Percentiles rank a stretch among this genome's conserved stretches.
phyloP scores from a whole-genome alignment of 2,888 invertebrate genomes.

The Dryocosmus kuriphilus region DNA sequence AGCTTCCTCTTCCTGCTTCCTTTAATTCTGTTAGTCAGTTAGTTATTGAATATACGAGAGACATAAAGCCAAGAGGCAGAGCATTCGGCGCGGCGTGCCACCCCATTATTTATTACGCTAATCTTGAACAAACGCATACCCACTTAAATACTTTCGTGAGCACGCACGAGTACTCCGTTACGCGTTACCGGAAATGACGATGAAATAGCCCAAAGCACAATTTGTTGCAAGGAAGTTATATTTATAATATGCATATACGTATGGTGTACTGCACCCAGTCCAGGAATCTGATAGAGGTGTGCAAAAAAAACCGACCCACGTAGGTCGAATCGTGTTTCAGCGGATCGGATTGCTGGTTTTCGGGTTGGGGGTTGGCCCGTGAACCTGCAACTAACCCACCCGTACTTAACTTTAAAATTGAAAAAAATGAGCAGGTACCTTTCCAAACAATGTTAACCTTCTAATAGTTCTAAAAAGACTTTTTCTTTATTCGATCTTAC shows the following conservation, averaged over 20 bases:
- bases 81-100: constrained; percentile 43
- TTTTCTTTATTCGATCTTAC: too few species aligned
- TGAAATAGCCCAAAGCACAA: constrained; percentile 42
- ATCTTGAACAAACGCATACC: constrained; percentile 55
- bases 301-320: too few species aligned
- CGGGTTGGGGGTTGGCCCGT: too few species aligned
- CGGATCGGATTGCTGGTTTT: too few species aligned
- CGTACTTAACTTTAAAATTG: too few species aligned
- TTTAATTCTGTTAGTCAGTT: constrained; percentile 29
- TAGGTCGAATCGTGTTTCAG: too few species aligned
- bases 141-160: constrained; percentile 34
- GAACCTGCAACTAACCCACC: too few species aligned
- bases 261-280: too few species aligned
- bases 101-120: constrained; percentile 60
- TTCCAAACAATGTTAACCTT: too few species aligned
- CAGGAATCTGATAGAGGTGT: too few species aligned
- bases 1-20: constrained; percentile 32
- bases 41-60: constrained; percentile 36
- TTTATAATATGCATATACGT: constrained; percentile 12
- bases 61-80: constrained; percentile 36
- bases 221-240: constrained; percentile 43
- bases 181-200: constrained; percentile 38
- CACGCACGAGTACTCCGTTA: constrained; percentile 42
- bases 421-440: too few species aligned
- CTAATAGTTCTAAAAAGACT: too few species aligned